phyloP scores from a whole-genome alignment of 2,888 invertebrate genomes.

The Oeneis ivallda region DNA sequence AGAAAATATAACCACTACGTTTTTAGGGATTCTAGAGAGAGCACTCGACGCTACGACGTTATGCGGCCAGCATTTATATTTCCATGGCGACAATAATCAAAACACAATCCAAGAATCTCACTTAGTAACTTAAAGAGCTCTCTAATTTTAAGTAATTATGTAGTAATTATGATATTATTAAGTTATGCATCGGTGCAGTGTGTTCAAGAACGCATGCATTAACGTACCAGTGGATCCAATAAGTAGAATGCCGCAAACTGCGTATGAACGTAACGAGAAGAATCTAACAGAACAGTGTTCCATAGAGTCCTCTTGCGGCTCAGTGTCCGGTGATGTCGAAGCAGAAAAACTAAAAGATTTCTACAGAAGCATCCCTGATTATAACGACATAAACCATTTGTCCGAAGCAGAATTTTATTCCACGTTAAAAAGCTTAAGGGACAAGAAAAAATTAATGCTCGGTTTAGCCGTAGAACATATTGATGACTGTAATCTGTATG shows the following conservation, averaged over 20 bases:
- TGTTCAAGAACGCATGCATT: constrained; percentile 87
- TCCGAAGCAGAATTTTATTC: constrained; percentile 88
- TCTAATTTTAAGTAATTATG: constrained; percentile 23
- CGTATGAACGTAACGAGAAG: constrained; percentile 83
- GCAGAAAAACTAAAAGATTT: constrained; percentile 86
- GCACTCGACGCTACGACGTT: no score
- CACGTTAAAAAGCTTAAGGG: constrained; percentile 84
- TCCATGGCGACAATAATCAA: constrained; percentile 36
- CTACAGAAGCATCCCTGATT: constrained; percentile 90
- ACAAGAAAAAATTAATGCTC: constrained; percentile 82
- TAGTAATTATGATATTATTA: constrained; percentile 34
- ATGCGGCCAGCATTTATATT: not conserved
- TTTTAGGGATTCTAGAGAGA: no score
- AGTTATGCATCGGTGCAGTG: constrained; percentile 81
- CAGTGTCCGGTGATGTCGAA: constrained; percentile 64
- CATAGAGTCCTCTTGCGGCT: constrained; percentile 61
- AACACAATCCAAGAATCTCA: constrained; percentile 29
- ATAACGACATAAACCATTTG: constrained; percentile 88
- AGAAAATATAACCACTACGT: no score
- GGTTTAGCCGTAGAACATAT: constrained; percentile 62
- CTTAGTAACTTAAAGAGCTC: not conserved
- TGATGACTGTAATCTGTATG: constrained; percentile 48
- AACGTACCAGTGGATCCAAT: constrained; percentile 87
- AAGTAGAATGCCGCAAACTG: constrained; percentile 86
- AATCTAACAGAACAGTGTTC: constrained; percentile 62